These are phyloP conservation scores for Falco concolor DNA, from an alignment of 2,797 vertebrate genomes.

Conservation along the genomic window DNA sequence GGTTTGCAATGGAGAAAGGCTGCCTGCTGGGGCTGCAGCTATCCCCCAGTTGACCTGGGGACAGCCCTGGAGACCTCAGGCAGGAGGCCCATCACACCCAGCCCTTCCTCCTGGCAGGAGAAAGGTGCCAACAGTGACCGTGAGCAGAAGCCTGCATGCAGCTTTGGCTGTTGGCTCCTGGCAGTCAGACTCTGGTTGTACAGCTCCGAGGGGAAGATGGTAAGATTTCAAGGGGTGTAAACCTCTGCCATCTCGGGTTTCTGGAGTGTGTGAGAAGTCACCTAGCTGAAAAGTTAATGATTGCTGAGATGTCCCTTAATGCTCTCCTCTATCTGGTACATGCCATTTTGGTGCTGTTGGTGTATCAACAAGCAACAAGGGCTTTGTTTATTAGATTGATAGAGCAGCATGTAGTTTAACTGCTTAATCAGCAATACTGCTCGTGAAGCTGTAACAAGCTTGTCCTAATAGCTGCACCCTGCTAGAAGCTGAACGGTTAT, in stretches of 20 bases:
- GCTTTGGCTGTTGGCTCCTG: background rate
- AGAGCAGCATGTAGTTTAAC: background rate
- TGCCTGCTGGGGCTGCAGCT: background rate
- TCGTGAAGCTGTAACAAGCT: background rate
- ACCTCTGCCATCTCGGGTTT: background rate
- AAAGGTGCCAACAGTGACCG: background rate
- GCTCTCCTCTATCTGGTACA: background rate
- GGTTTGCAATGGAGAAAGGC: background rate
- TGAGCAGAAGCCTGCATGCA: background rate
- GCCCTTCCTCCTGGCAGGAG: background rate
- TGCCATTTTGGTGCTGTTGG: background rate
- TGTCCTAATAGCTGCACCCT: background rate
- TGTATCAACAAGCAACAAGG: background rate
- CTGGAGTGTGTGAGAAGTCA: background rate
- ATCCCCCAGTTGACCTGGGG: background rate
- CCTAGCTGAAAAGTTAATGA: background rate
- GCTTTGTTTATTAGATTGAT: background rate
- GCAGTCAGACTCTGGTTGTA: background rate
- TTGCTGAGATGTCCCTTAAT: background rate
- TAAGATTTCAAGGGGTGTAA: background rate
- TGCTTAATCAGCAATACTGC: background rate
- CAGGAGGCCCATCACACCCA: background rate
- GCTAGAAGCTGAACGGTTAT: background rate
- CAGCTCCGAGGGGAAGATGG: background rate
- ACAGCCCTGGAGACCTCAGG: background rate